These are phyloP conservation scores for Sebastes diploproa DNA, from an alignment of 2,797 vertebrate genomes.

Conservation along the genomic window DNA sequence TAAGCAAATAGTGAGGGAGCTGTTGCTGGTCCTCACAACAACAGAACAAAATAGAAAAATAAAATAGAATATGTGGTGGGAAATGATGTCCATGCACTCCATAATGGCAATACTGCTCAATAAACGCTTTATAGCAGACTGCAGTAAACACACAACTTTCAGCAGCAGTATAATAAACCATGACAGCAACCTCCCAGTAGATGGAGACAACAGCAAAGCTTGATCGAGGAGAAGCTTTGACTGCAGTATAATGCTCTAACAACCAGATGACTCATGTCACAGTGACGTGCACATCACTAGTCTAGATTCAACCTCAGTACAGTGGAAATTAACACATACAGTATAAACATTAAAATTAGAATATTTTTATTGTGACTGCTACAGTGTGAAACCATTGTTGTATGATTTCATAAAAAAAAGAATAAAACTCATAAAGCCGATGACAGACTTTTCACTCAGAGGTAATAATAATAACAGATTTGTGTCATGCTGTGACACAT, in stretches of 20 bases:
- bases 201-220: conserved; percentile 55
- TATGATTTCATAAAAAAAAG: neutral
- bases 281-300: neutral
- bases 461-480: neutral
- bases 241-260: neutral
- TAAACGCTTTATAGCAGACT: neutral
- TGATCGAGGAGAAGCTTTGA: neutral
- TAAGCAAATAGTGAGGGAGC: no score
- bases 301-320: neutral
- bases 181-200: conserved; percentile 41
- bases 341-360: neutral
- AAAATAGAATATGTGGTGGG: neutral
- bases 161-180: neutral
- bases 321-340: neutral
- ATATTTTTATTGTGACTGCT: neutral
- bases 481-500: neutral
- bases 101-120: neutral
- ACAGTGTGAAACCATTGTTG: neutral
- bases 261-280: conserved; percentile 11
- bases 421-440: neutral
- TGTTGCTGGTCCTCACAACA: neutral
- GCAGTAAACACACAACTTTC: neutral
- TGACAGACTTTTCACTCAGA: neutral
- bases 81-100: neutral
- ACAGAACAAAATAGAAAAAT: neutral